Evolutionary conservation across 1,140 invertebrate species (phyloP).

Genomic region (Platorchestia sp.): DNA sequence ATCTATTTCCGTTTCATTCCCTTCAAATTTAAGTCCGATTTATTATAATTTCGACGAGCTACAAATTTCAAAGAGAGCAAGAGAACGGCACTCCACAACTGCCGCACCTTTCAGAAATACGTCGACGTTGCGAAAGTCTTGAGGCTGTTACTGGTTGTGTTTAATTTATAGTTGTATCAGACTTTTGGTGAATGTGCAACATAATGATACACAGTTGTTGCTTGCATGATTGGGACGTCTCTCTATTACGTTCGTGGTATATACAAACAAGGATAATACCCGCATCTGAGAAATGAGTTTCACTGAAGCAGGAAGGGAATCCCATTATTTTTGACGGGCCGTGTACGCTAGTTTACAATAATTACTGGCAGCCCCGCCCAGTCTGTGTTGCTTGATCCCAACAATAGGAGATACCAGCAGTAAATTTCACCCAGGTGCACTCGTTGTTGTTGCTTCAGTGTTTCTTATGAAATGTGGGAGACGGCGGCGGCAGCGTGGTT

Average conservation of each 20-base stretch:
- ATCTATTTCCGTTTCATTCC: too few species aligned
- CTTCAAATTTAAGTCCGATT: too few species aligned
- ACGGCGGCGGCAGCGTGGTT: neutral
- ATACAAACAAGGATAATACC: too few species aligned
- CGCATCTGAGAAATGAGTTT: too few species aligned
- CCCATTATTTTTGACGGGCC: too few species aligned
- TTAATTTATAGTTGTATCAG: too few species aligned
- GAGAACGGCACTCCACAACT: neutral
- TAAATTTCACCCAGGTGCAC: neutral
- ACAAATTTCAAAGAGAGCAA: neutral
- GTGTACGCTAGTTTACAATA: too few species aligned
- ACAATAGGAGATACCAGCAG: neutral
- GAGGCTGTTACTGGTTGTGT: neutral
- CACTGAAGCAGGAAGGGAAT: too few species aligned
- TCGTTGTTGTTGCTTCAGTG: neutral
- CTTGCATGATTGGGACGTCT: too few species aligned
- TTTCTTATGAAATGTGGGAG: neutral
- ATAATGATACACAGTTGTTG: too few species aligned
- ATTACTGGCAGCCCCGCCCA: neutral
- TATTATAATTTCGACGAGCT: neutral
- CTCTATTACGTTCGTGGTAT: too few species aligned
- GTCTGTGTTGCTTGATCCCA: neutral
- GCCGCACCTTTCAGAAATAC: neutral
- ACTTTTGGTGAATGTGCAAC: too few species aligned
- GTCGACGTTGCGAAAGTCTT: neutral